Evolutionary conservation across 2,888 invertebrate genomes (phyloP).

Genomic region (Agrochola circellaris): DNA sequence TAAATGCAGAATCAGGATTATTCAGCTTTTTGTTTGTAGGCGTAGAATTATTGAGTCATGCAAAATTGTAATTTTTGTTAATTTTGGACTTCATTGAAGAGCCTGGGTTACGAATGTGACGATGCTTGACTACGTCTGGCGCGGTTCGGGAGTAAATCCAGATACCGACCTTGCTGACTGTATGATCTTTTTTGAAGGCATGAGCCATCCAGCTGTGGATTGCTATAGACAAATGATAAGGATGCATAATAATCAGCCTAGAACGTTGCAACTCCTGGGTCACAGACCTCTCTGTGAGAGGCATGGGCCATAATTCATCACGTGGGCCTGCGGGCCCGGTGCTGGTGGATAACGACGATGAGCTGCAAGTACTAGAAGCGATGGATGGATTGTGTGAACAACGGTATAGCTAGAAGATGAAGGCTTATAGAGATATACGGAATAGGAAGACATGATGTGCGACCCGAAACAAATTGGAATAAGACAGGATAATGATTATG

Average conservation of each 20-base stretch:
- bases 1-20: slow-evolving; percentile 36
- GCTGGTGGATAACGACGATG: background rate
- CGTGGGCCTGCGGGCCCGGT: too few relatives aligned
- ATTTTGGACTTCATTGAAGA: background rate
- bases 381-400: background rate
- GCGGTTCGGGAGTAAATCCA: background rate
- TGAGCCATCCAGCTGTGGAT: background rate
- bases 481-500: background rate
- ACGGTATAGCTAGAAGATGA: background rate
- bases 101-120: too few relatives aligned
- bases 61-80: background rate
- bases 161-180: background rate
- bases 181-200: background rate
- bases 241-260: too few relatives aligned
- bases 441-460: too few relatives aligned
- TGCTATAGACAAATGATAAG: too few relatives aligned
- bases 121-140: background rate
- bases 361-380: background rate
- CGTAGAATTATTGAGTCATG: slow-evolving; percentile 8
- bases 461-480: too few relatives aligned
- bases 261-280: background rate
- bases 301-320: background rate
- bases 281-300: background rate
- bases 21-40: slow-evolving; percentile 5
- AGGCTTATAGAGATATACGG: too few relatives aligned